Conservation (phyloP, 2,797 vertebrate species). For the Pipistrellus pygmaeus region DNA sequence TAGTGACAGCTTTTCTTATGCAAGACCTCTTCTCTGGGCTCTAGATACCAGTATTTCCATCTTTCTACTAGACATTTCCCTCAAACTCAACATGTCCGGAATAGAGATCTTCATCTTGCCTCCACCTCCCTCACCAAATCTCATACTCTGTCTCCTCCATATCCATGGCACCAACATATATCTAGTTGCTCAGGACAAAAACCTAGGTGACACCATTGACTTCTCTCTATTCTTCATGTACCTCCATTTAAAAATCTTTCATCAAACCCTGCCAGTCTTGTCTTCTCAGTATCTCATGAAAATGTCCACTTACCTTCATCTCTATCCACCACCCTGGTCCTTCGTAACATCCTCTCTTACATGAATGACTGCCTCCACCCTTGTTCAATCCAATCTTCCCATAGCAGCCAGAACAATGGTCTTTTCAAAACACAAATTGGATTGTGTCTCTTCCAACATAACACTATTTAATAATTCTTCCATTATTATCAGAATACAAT, state of each 20-base stretch:
- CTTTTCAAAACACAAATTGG: slow-evolving; percentile 2
- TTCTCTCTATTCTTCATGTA: not conserved
- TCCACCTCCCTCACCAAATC: not conserved
- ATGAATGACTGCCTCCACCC: not conserved
- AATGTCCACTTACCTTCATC: not conserved
- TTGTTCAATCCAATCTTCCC: not conserved
- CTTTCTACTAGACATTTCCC: not conserved
- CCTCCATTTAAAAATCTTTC: not conserved
- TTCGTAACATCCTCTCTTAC: not conserved
- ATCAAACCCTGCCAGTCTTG: not conserved
- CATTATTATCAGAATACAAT: not conserved
- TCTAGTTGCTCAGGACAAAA: not conserved
- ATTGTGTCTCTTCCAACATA: not conserved
- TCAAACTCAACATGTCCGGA: not conserved
- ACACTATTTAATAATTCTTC: not conserved
- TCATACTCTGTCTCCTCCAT: not conserved
- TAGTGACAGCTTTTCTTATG: not conserved
- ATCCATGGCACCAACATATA: not conserved
- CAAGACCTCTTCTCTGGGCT: not conserved
- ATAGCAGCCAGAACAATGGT: not conserved
- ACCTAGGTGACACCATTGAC: not conserved
- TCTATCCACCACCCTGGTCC: not conserved
- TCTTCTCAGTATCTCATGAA: slow-evolving; percentile 1
- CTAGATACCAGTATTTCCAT: not conserved
- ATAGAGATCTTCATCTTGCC: not conserved